Base-by-base conservation (phyloP, 2,888 invertebrate genomes). In the Scaptomyza reducta region DNA sequence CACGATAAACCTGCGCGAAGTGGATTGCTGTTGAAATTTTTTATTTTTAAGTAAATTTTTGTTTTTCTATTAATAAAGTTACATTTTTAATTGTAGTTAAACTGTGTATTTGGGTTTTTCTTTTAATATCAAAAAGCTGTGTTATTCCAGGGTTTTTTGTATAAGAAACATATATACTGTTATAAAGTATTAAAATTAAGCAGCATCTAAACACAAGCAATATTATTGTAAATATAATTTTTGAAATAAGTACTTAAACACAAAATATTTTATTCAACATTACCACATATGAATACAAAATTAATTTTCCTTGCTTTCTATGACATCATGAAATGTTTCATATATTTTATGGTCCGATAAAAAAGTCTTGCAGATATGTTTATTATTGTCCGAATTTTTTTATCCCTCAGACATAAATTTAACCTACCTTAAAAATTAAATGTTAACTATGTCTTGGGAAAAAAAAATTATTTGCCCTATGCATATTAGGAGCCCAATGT, bases 141-240 rank as follows among this genome's bases (percentile, higher is more conserved):
- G 64, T 70, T 74, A 64, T 72, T 72, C 51, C 70, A 74, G 75
- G 72, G 72, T 70, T 29, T 25, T 55, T 22, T 50, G 31, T 69
- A 57, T 57, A 44, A 54, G 45, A 74, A 46, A 61, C 49, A 69
- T 40, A 29, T n/a, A 45, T 53, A 50, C 35, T 58, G 16, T 55
- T 61, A 60, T 53, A 56, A 38, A 38, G 49, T 42, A 61, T 44
- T 29, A 27, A 27, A 31, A 63, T 35, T 46, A 49, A 65, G 40
- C 54, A 65, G 57, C 22, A 70, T 56, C 27, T 45, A 13, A 51
- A 57, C 38, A 58, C 51, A 47, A 35, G 42, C 56, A 16, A 42
- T 53, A 33, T 51, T 55, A 50, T 40, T 66, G 45, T 40, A 71
- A 44, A 60, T 47, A 60, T 71, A 45, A 45, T 44, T 50, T 47